These are phyloP conservation scores for Drosophila rubida DNA, from an alignment of 2,888 invertebrate species.

Conservation along the genomic window DNA sequence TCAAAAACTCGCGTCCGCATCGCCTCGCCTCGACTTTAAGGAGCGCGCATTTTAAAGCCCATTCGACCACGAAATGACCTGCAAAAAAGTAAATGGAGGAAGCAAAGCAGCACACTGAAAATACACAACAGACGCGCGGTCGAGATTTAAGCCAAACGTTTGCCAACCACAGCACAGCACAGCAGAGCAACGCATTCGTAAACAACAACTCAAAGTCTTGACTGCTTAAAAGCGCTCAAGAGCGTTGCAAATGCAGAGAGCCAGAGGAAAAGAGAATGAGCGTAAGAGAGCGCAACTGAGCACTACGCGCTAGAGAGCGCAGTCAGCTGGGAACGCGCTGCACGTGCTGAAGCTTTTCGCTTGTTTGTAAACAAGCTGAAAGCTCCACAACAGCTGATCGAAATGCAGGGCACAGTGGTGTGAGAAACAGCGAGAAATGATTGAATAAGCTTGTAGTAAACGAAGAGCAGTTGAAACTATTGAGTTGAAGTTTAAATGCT, in stretches of 20 bases:
- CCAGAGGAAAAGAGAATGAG: neutral
- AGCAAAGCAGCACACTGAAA: neutral
- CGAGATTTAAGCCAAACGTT: constrained; percentile 46
- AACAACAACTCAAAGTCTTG: constrained; percentile 16
- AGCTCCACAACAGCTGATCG: constrained; percentile 66
- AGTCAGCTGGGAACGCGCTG: constrained; percentile 32
- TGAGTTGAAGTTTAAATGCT: too few relatives aligned
- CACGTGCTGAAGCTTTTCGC: constrained; percentile 56
- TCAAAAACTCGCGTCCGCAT: constrained; percentile 49
- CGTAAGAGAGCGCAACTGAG: neutral
- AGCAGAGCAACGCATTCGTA: constrained; percentile 35
- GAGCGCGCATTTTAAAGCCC: constrained; percentile 63
- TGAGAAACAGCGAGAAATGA: neutral
- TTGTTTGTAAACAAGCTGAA: constrained; percentile 70
- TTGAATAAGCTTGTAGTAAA: neutral
- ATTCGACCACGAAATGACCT: constrained; percentile 66
- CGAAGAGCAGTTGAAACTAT: too few relatives aligned
- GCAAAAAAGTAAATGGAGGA: constrained; percentile 7
- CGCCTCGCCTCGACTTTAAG: constrained; percentile 57
- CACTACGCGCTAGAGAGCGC: neutral
- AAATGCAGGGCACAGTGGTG: constrained; percentile 46
- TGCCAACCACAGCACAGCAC: constrained; percentile 46
- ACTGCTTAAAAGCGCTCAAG: constrained; percentile 51
- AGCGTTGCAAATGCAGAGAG: constrained; percentile 19
- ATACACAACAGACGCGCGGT: constrained; percentile 19